phyloP scores from a whole-genome alignment of 2,888 invertebrate species.

The Mallateleia sp. region DNA sequence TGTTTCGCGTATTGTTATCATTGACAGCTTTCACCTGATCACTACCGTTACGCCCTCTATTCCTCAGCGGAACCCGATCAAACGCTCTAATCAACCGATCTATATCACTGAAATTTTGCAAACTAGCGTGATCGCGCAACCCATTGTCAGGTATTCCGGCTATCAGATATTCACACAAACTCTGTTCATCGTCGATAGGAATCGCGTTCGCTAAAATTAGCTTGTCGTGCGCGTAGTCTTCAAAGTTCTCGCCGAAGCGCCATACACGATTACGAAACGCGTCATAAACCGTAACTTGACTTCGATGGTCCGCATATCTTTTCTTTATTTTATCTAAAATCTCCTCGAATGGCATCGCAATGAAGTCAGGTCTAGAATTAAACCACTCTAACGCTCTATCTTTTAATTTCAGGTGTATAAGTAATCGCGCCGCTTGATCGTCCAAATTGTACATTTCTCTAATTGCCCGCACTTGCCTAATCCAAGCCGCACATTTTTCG shows the following conservation, averaged over 20 bases:
- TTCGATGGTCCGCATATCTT: not conserved
- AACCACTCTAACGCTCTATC: not conserved
- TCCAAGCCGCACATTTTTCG: slow-evolving; percentile 20
- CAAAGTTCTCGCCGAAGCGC: not conserved
- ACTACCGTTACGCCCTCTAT: not conserved
- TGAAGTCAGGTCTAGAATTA: not conserved
- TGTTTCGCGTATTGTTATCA: not conserved
- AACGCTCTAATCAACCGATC: slow-evolving; percentile 14
- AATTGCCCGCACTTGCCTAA: slow-evolving; percentile 6
- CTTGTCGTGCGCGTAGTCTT: slow-evolving; percentile 32
- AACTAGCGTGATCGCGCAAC: slow-evolving; percentile 11
- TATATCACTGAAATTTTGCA: not conserved
- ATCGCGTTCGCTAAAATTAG: slow-evolving; percentile 19
- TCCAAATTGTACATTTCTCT: slow-evolving; percentile 3
- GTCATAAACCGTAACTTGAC: slow-evolving; percentile 10
- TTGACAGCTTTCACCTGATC: not conserved
- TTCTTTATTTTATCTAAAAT: not conserved
- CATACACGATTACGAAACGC: slow-evolving; percentile 11
- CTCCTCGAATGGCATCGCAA: not conserved
- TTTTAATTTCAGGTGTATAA: not conserved
- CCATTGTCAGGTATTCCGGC: slow-evolving; percentile 10
- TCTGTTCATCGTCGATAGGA: not conserved
- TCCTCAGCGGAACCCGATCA: not conserved
- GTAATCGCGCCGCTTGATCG: not conserved
- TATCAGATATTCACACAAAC: slow-evolving; percentile 22